Evolutionary conservation across 1,140 invertebrate species (phyloP).

Genomic region (Drosophila tristis): DNA sequence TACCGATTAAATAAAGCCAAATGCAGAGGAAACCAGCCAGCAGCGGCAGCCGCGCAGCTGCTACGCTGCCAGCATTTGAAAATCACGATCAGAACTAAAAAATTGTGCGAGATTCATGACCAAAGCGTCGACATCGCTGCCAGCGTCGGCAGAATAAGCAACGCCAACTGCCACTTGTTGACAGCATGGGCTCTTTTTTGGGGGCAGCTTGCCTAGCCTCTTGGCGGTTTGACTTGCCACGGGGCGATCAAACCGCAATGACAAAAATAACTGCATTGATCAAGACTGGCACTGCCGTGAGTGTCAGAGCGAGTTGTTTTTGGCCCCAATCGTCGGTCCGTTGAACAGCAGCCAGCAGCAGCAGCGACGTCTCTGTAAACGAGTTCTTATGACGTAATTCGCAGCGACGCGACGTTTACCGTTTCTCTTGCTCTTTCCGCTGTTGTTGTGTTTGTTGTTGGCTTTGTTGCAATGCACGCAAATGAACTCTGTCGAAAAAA

Average conservation of each 20-base stretch:
- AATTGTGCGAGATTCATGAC: conserved; percentile 66
- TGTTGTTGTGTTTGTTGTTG: conserved; percentile 1
- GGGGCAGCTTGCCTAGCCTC: too few species aligned
- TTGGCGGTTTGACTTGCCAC: conserved; percentile 7
- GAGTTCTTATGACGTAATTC: conserved; percentile 77
- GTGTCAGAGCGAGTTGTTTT: conserved; percentile 49
- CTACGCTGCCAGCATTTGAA: conserved; percentile 50
- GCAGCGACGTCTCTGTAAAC: conserved; percentile 46
- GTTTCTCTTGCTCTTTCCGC: conserved; percentile 9
- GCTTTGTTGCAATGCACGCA: conserved; percentile 59
- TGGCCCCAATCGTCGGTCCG: conserved; percentile 55
- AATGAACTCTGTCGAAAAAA: conserved; percentile 54
- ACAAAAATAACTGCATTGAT: conserved; percentile 73
- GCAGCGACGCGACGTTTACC: conserved; percentile 40
- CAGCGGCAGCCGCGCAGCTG: background rate
- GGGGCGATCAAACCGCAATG: conserved; percentile 51
- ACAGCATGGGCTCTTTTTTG: too few species aligned
- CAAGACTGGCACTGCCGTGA: conserved; percentile 45
- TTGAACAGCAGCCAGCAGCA: conserved; percentile 24
- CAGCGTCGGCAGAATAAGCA: conserved; percentile 7
- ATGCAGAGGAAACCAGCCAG: conserved; percentile 42
- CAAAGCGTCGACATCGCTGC: conserved; percentile 43
- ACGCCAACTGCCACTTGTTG: background rate
- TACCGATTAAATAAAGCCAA: conserved; percentile 55
- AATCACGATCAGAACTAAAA: conserved; percentile 76